phyloP scores from a whole-genome alignment of 2,113 vertebrate genomes.

The Chauna torquata region DNA sequence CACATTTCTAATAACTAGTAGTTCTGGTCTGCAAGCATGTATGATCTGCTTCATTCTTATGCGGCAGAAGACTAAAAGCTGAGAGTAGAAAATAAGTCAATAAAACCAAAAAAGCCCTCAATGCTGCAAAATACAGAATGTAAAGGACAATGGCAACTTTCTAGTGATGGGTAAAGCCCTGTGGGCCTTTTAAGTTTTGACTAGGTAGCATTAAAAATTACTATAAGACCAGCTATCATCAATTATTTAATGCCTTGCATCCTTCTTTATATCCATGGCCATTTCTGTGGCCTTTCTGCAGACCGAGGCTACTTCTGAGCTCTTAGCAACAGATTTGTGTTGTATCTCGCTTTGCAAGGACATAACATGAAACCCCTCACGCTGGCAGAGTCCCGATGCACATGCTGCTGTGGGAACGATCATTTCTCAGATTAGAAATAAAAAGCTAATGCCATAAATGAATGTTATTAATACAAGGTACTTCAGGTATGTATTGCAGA shows the following conservation, averaged over 20 bases:
- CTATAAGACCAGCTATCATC: not conserved
- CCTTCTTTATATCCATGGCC: not conserved
- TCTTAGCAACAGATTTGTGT: not conserved
- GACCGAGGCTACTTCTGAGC: not conserved
- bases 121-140: not conserved
- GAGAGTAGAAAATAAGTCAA: not conserved
- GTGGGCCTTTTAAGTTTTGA: not conserved
- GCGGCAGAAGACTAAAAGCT: not conserved
- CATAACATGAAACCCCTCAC: fast-evolving
- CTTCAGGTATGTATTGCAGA: not conserved
- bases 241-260: fast-evolving
- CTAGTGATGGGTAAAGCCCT: not conserved
- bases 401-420: fast-evolving
- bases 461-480: not conserved
- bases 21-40: not conserved
- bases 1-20: not conserved
- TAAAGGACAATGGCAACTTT: not conserved
- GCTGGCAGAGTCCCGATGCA: not conserved
- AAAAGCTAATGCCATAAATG: not conserved
- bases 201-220: not conserved
- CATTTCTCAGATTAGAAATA: not conserved
- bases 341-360: not conserved
- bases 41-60: not conserved
- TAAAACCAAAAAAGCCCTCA: not conserved
- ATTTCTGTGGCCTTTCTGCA: not conserved